phyloP scores from a whole-genome alignment of 2,888 invertebrate genomes.

The Sycophila texana region DNA sequence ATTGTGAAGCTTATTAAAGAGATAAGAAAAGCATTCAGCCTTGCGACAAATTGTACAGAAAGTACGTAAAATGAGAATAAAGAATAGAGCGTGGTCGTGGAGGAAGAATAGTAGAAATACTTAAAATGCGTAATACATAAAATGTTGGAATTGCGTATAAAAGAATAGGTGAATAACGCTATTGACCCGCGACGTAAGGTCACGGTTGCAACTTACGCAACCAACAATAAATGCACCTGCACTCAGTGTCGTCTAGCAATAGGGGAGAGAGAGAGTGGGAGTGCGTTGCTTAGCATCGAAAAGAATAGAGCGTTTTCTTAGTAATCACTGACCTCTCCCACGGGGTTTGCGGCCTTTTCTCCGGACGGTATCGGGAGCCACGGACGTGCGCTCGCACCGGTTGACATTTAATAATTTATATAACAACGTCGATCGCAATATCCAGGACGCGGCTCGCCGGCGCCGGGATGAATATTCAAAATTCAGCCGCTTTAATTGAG shows the following conservation, averaged over 20 bases:
- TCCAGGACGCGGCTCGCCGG: conserved; percentile 32
- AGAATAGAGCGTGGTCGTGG: no score
- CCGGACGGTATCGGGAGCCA: conserved; percentile 59
- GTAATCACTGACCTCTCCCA: conserved; percentile 69
- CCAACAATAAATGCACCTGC: conserved; percentile 60
- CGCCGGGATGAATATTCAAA: conserved; percentile 58
- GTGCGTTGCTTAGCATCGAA: conserved; percentile 69
- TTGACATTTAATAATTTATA: conserved; percentile 65
- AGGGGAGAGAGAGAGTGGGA: conserved; percentile 61
- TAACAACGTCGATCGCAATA: conserved; percentile 55
- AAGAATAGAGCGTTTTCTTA: conserved; percentile 66
- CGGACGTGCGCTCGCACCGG: conserved; percentile 24
- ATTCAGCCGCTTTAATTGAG: conserved; percentile 50
- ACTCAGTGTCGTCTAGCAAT: conserved; percentile 60
- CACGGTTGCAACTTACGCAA: conserved; percentile 61
- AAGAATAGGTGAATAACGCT: conserved; percentile 35
- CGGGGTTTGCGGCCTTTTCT: conserved; percentile 64
- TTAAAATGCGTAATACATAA: neutral
- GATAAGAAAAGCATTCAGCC: no score
- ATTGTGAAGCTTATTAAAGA: no score
- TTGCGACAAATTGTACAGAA: no score
- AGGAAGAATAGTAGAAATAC: no score
- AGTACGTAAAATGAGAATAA: neutral
- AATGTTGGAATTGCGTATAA: neutral
- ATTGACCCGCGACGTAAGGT: conserved; percentile 58